Percentiles rank a stretch among this genome's conserved stretches.
Evolutionary conservation across 2,888 invertebrate species (phyloP).

Genomic region (Sycophila texana): DNA sequence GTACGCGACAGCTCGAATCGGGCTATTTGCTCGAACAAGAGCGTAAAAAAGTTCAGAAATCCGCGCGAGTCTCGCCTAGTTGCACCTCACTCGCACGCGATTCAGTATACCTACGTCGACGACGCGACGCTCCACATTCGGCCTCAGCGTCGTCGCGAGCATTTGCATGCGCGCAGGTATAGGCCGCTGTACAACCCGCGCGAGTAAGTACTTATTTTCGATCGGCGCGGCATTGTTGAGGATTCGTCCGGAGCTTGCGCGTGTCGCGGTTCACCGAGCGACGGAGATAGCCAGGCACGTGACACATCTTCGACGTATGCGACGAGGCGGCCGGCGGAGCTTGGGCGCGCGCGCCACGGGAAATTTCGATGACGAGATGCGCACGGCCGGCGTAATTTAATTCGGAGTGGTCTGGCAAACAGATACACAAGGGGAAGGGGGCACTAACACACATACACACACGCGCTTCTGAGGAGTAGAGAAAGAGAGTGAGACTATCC

Average conservation of each 20-base stretch:
- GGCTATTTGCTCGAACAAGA: too few relatives aligned
- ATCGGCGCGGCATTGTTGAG: conserved; percentile 29
- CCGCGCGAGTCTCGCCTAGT: too few relatives aligned
- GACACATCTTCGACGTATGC: neutral
- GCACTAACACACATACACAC: too few relatives aligned
- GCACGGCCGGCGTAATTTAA: neutral
- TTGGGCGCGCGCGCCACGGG: neutral
- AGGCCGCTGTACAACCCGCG: neutral
- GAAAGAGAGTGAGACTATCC: neutral
- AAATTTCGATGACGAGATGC: conserved; percentile 3
- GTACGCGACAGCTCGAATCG: neutral
- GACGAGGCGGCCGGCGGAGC: neutral
- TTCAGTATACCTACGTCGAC: too few relatives aligned
- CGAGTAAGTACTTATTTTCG: conserved; percentile 24
- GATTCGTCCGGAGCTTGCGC: conserved; percentile 1
- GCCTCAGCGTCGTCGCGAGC: neutral
- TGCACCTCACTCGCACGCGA: too few relatives aligned
- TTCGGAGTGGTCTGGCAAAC: neutral
- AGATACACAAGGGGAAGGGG: neutral
- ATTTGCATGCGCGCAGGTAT: conserved; percentile 6
- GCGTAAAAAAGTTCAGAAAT: too few relatives aligned
- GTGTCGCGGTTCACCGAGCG: neutral
- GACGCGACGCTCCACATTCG: conserved; percentile 2
- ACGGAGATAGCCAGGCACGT: neutral
- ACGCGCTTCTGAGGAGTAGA: neutral